Evolutionary conservation across 2,797 vertebrate genomes (phyloP).

Genomic region (Chelon labrosus): DNA sequence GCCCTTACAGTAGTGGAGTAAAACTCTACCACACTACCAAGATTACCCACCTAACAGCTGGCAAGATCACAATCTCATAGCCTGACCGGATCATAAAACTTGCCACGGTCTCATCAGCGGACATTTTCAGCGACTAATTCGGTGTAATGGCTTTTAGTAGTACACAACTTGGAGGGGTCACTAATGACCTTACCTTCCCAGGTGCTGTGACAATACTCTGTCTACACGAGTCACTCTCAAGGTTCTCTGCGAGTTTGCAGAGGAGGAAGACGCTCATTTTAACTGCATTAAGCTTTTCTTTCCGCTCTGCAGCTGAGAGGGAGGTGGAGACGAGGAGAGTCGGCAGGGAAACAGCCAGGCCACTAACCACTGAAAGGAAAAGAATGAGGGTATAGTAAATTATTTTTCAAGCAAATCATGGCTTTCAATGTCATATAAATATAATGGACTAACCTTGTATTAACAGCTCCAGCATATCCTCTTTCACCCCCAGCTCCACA

Average conservation of each 20-base stretch:
- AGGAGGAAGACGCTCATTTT: conserved; percentile 97
- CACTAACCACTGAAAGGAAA: conserved; percentile 86
- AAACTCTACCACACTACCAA: conserved; percentile 87
- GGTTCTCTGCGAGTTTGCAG: conserved; percentile 88
- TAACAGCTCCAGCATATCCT: conserved; percentile 91
- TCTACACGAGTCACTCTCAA: conserved; percentile 88
- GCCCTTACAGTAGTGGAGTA: conserved; percentile 91
- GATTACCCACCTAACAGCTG: conserved; percentile 89
- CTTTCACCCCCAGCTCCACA: conserved; percentile 85
- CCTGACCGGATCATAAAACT: conserved; percentile 84
- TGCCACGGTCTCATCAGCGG: conserved; percentile 91
- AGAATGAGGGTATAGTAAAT: not conserved
- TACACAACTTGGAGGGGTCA: not conserved
- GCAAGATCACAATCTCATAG: conserved; percentile 66
- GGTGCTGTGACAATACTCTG: conserved; percentile 81
- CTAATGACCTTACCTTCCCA: conserved; percentile 78
- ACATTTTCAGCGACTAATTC: conserved; percentile 33
- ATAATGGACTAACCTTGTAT: conserved; percentile 83
- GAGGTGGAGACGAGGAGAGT: conserved; percentile 79
- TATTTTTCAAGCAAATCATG: accelerated
- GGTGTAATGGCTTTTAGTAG: not conserved
- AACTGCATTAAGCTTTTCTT: conserved; percentile 90
- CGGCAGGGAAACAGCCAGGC: conserved; percentile 88
- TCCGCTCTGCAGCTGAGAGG: conserved; percentile 81
- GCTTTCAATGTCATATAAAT: not conserved